A percentile compares a stretch with the other conserved stretches of the same genome.
These are phyloP conservation scores for Spilarctia lutea DNA, from an alignment of 2,888 invertebrate genomes.

Conservation along the genomic window DNA sequence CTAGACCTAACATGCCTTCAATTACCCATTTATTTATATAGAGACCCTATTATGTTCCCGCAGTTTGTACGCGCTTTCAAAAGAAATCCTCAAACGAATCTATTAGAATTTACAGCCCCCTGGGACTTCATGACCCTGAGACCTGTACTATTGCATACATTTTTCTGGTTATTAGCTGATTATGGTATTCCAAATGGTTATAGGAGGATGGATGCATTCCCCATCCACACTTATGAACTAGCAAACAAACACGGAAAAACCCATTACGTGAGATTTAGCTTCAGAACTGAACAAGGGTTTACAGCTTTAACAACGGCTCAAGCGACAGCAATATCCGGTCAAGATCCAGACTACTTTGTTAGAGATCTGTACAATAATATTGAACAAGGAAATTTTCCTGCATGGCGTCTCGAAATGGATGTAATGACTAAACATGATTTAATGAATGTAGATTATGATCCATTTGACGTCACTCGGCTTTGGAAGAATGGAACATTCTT, in stretches of 20 bases:
- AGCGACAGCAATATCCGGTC: conserved; percentile 87
- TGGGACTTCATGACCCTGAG: conserved; percentile 93
- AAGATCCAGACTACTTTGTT: conserved; percentile 93
- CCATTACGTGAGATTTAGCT: conserved; percentile 95
- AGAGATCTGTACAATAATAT: conserved; percentile 95
- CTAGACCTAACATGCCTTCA: conserved; percentile 91
- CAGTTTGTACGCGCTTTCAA: conserved; percentile 96
- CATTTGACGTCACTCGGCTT: conserved; percentile 68
- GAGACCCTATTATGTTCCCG: conserved; percentile 93
- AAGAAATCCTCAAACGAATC: conserved; percentile 94
- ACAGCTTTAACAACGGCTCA: conserved; percentile 89
- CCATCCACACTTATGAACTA: conserved; percentile 95
- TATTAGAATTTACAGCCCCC: conserved; percentile 93
- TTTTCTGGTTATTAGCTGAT: conserved; percentile 92
- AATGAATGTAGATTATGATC: conserved; percentile 62
- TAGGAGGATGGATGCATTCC: conserved; percentile 96
- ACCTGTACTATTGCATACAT: not conserved
- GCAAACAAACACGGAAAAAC: conserved; percentile 90
- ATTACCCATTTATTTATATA: conserved; percentile 95
- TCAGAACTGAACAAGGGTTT: conserved; percentile 95
- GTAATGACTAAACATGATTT: conserved; percentile 56
- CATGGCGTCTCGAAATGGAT: conserved; percentile 73
- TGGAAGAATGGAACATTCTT: conserved; percentile 74
- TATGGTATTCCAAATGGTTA: conserved; percentile 96
- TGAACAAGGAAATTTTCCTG: conserved; percentile 85